Evolutionary conservation across 2,888 invertebrate genomes (phyloP), one percentile per base, ranked within the genome.

Genomic region (Drosophila aldrichi): DNA sequence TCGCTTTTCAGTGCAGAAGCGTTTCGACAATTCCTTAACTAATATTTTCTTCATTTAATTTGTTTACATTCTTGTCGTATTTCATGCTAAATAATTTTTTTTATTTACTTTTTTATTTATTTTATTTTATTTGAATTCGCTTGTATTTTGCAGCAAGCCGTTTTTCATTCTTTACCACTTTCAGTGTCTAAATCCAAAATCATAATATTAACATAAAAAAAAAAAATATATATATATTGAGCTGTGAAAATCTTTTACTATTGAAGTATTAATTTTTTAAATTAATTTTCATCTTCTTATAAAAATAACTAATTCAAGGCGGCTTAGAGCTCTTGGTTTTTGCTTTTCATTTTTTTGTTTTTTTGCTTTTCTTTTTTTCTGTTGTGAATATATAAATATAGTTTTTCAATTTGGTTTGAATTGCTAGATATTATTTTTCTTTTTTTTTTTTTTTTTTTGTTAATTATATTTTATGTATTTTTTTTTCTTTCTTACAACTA

Each of bases 231-330:
- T 25, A 25, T 25, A 25, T 20, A 16, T 55, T 67, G 64, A 69
- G 67, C 43, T 61, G 60, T 66, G 64, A 69, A 65, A 59, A 64
- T 73, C 46, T 62, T 69, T 78, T 76, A 51, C 69, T 77, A 75
- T 74, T 77, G 66, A 79, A 77, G 48, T 72, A 79, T 78, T 71
- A 76, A 74, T 80, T 79, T 88, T 81, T 72, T 57, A 84, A 81
- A 79, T 70, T 73, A 73, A 74, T 72, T 74, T 70, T 58, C 63
- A 25, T 71, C 10, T 70, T 62, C 74, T 81, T 86, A 85, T 74
- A 90, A 82, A 88, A 81, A 84, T 89, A 88, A 88, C 79, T 89
- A 88, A 90, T 84, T 84, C 77, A 89, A 90, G 87, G 82, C 87
- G 85, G 89, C 91, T 89, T 90, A 79, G 82, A 90, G 89, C 90